Evolutionary conservation across 1,140 invertebrate species (phyloP), one percentile per base, ranked within the genome.

Genomic region (Ceratosolen solmsi): DNA sequence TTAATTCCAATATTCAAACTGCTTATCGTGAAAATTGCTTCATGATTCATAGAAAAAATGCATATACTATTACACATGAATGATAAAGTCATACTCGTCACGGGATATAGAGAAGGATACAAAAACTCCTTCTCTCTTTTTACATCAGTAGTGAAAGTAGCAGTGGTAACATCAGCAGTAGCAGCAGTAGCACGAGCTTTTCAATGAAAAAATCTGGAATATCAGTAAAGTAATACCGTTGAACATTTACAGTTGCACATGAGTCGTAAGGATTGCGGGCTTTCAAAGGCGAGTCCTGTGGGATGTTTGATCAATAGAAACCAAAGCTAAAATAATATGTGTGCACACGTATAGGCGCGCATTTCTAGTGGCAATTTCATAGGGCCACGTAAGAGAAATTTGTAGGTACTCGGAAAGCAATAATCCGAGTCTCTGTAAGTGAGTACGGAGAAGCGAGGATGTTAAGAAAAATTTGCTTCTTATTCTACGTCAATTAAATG

Each of bases 291-390:
- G 51, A 60, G 46, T 77, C 68, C 75, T 68, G 41, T 54, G 75
- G 75, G 75, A 82, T 73, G 75, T 82, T 82, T 78, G 80, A 82
- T 82, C 75, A 78, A 82, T 82, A 77, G 80, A 74, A 70, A 76
- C 38, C 11, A 51, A 58, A 33, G 7, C 54, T 33, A n/a, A 65
- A 72, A 46, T 75, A 63, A 82, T 77, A 22, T 30, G n/a, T 33
- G 33, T 33, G 36, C 9, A n/a, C 71, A 58, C 25, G 20, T 7
- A 27, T 20, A 54, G 11, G 33, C n/a, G 8, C 30, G 38, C 9
- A 68, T 75, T 56, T 81, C 20, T 25, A n/a, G 1, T 49, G 54
- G 22, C 36, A 72, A 72, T 58, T 79, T 58, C 78, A 60, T 38
- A 58, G n/a, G 4, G 20, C 11, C n/a, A 30, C 20, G 20, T 30